Conservation (phyloP, 2,888 invertebrate genomes). For the Merodon equestris region DNA sequence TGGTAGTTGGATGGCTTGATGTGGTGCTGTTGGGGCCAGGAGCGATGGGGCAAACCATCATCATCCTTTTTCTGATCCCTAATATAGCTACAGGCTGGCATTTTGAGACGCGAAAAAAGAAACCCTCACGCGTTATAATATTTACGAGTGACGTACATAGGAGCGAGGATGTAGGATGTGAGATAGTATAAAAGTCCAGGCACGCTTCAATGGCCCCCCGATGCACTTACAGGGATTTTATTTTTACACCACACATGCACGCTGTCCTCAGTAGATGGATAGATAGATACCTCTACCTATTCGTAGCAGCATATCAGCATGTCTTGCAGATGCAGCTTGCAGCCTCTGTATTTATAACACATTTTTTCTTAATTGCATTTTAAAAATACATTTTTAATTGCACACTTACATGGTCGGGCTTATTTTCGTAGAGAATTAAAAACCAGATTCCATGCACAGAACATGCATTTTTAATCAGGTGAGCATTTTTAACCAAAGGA, state of each 20-base stretch:
- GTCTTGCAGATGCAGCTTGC: slow-evolving; percentile 1
- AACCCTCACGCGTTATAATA: too few relatives aligned
- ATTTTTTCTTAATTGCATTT: slow-evolving; percentile 60
- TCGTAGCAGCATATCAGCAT: slow-evolving; percentile 4
- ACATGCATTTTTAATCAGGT: slow-evolving; percentile 50
- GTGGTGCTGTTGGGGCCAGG: background rate
- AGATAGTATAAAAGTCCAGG: slow-evolving; percentile 44
- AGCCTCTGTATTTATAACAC: slow-evolving; percentile 16
- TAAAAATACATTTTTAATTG: slow-evolving; percentile 63
- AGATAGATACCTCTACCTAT: too few relatives aligned
- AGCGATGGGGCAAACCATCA: slow-evolving; percentile 37
- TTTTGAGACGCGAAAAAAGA: slow-evolving; percentile 44
- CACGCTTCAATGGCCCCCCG: slow-evolving; percentile 51
- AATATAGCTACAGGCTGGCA: slow-evolving; percentile 45
- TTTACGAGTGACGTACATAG: too few relatives aligned
- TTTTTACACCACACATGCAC: slow-evolving; percentile 1
- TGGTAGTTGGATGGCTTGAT: background rate
- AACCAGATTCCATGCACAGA: background rate
- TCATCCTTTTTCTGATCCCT: slow-evolving; percentile 61
- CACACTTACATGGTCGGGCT: slow-evolving; percentile 38
- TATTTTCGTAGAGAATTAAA: slow-evolving; percentile 29
- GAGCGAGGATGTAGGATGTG: background rate
- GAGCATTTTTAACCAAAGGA: slow-evolving; percentile 34
- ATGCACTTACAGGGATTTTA: slow-evolving; percentile 35
- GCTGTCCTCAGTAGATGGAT: too few relatives aligned